phyloP scores from a whole-genome alignment of 2,113 vertebrate species.

The Alexandromys fortis region DNA sequence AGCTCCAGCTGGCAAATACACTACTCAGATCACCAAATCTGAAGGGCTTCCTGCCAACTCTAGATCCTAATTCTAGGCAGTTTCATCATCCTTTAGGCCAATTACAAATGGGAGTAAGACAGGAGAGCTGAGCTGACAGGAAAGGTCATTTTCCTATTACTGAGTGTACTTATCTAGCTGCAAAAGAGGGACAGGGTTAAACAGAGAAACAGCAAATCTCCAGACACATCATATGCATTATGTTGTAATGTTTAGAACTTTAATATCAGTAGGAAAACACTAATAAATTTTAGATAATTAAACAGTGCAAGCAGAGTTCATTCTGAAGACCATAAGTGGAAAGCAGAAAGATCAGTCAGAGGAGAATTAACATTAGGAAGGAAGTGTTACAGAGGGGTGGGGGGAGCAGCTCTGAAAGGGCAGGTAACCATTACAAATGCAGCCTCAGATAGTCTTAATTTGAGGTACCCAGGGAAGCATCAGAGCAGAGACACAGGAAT shows the following conservation, averaged over 20 bases:
- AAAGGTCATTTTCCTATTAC: background rate
- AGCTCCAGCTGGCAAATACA: constrained; percentile 82
- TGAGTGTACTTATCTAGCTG: background rate
- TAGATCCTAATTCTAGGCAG: constrained; percentile 58
- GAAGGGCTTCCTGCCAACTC: constrained; percentile 68
- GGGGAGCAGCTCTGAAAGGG: background rate
- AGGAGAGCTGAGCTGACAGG: background rate
- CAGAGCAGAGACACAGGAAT: background rate
- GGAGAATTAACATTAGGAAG: background rate
- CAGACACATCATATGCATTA: background rate
- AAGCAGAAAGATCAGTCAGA: background rate
- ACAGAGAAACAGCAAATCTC: background rate
- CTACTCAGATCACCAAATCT: constrained; percentile 71
- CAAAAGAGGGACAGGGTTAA: background rate
- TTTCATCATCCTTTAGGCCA: background rate
- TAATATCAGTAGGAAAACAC: background rate
- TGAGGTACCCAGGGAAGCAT: background rate
- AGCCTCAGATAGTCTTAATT: background rate
- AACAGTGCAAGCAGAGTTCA: background rate
- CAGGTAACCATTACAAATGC: background rate
- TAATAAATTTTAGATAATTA: background rate
- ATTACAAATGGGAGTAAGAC: constrained; percentile 20
- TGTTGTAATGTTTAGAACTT: background rate
- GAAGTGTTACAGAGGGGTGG: background rate
- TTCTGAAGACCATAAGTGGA: background rate